Percentiles rank a stretch among this genome's conserved stretches.
phyloP scores from a whole-genome alignment of 2,888 invertebrate species.

The Serripes groenlandicus region DNA sequence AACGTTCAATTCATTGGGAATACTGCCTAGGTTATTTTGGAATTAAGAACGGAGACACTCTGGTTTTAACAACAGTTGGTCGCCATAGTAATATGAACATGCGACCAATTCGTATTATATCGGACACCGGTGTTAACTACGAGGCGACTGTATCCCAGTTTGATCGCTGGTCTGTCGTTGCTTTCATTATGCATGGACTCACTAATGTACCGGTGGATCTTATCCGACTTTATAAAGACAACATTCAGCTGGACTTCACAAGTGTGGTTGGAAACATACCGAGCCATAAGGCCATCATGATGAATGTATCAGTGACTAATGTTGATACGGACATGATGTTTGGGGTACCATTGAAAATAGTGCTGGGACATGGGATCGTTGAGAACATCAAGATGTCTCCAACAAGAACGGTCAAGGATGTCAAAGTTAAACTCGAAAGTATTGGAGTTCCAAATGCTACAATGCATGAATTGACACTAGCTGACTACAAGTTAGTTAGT shows the following conservation, averaged over 20 bases:
- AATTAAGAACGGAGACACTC: constrained; percentile 70
- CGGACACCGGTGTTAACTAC: constrained; percentile 66
- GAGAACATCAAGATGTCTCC: constrained; percentile 77
- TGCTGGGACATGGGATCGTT: constrained; percentile 75
- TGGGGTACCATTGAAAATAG: constrained; percentile 75
- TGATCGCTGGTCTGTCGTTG: constrained; percentile 81
- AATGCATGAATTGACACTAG: constrained; percentile 72
- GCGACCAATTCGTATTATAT: constrained; percentile 71
- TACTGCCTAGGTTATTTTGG: constrained; percentile 75
- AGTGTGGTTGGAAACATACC: constrained; percentile 71
- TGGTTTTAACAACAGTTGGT: constrained; percentile 77
- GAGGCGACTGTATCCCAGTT: constrained; percentile 74
- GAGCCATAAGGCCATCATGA: constrained; percentile 59
- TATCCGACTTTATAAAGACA: constrained; percentile 72
- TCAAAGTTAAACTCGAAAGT: constrained; percentile 76
- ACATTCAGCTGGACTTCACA: constrained; percentile 70
- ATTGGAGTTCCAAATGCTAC: constrained; percentile 79
- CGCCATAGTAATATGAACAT: constrained; percentile 73
- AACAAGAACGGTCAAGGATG: constrained; percentile 71
- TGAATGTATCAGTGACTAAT: constrained; percentile 73
- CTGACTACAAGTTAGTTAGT: constrained; percentile 72
- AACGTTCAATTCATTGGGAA: constrained; percentile 73
- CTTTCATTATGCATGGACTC: constrained; percentile 80
- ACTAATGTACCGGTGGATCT: constrained; percentile 79
- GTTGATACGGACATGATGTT: constrained; percentile 73